phyloP scores from a whole-genome alignment of 92 coral and sea anemone species.

The Ricordea florida region DNA sequence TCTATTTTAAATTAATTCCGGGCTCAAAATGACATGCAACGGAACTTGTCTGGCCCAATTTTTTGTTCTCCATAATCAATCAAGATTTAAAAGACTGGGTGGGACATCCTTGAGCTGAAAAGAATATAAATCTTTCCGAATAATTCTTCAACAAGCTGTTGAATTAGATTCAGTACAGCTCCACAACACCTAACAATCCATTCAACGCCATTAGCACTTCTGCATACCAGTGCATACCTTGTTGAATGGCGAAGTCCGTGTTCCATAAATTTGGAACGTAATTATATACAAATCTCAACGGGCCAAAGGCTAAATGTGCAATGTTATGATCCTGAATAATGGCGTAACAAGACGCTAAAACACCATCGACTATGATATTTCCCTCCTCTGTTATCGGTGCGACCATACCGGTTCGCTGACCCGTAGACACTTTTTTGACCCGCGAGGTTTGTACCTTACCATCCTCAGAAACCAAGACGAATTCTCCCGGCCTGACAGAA shows the following conservation, averaged over 20 bases:
- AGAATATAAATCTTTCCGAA: neutral
- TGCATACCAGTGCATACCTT: constrained; percentile 97
- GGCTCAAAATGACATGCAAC: neutral
- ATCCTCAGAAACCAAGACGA: constrained; percentile 56
- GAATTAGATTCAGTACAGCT: neutral
- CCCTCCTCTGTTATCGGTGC: constrained; percentile 94
- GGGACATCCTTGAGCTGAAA: neutral
- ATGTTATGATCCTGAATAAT: constrained; percentile 69
- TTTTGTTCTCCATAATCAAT: neutral
- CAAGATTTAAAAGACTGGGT: neutral
- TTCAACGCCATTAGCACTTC: constrained; percentile 64
- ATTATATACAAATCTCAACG: constrained; percentile 63
- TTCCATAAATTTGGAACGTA: constrained; percentile 57
- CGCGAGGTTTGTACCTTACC: constrained; percentile 54
- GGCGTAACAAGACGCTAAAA: constrained; percentile 92
- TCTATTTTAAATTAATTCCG: neutral
- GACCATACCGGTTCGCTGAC: constrained; percentile 65
- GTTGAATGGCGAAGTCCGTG: constrained; percentile 38
- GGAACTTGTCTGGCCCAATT: too few relatives aligned
- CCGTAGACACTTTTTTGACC: constrained; percentile 57
- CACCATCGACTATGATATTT: constrained; percentile 84
- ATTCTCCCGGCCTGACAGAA: constrained; percentile 67
- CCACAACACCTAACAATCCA: constrained; percentile 22
- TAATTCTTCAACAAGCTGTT: neutral
- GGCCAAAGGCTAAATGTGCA: constrained; percentile 78